These are phyloP conservation scores for Bucco capensis DNA, from an alignment of 2,113 vertebrate species.

Conservation along the genomic window DNA sequence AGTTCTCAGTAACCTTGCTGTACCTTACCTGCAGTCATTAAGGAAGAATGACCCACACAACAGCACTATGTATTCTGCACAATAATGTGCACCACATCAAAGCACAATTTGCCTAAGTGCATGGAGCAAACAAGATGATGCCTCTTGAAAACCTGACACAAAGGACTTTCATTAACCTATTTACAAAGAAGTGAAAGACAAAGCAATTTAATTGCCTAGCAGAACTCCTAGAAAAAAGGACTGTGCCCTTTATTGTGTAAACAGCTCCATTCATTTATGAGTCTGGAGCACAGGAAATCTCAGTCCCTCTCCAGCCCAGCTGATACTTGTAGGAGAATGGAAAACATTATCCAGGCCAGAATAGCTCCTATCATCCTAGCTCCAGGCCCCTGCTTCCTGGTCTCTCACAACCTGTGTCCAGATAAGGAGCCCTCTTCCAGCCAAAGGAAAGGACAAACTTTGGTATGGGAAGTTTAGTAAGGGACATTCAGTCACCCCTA, in stretches of 20 bases:
- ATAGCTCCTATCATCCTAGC: background rate
- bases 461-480: background rate
- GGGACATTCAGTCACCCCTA: background rate
- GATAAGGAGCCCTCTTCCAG: background rate
- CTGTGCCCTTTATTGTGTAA: background rate
- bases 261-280: constrained; percentile 7
- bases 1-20: background rate
- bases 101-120: background rate
- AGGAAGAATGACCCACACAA: background rate
- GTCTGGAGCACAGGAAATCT: constrained; percentile 49
- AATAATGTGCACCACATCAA: constrained; percentile 25
- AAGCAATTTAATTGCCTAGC: background rate
- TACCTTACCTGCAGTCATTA: background rate
- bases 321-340: background rate
- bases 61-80: background rate
- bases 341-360: constrained; percentile 26
- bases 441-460: background rate
- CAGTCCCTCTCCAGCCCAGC: background rate
- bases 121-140: background rate
- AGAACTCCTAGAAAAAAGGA: background rate
- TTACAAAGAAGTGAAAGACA: constrained; percentile 19
- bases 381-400: background rate
- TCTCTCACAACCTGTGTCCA: background rate
- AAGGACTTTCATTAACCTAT: background rate
- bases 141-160: background rate